Conservation (phyloP, 2,797 vertebrate species). For the Enoplosus armatus region DNA sequence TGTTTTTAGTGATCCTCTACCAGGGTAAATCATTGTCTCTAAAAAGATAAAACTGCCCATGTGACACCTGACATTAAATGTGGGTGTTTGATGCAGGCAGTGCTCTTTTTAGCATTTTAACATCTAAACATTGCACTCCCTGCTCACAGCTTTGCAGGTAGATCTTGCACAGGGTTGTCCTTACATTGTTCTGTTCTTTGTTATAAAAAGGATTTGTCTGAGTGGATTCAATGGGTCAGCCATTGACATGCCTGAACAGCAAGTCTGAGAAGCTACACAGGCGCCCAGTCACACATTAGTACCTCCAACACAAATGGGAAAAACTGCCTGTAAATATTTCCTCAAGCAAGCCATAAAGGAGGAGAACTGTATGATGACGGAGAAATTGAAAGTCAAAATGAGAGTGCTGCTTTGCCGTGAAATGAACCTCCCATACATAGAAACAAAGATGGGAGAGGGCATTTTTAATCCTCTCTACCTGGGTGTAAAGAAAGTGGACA, state of each 20-base stretch:
- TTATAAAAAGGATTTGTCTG: constrained; percentile 11
- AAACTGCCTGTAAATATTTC: no score
- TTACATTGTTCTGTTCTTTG: constrained; percentile 10
- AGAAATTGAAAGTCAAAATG: no score
- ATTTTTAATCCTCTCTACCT: no score
- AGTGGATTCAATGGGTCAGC: background rate
- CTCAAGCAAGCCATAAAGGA: no score
- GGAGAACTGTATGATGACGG: no score
- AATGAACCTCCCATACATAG: no score
- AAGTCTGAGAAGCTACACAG: no score
- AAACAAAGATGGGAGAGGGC: no score
- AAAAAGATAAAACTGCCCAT: background rate
- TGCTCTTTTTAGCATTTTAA: background rate
- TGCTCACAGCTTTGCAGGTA: background rate
- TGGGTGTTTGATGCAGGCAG: background rate
- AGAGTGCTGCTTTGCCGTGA: no score
- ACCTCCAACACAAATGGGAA: no score
- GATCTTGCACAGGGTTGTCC: background rate
- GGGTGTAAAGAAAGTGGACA: no score
- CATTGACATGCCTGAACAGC: background rate
- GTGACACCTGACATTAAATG: background rate
- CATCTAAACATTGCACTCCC: background rate
- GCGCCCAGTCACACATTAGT: no score
- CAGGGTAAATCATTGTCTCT: background rate
- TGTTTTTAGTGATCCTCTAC: background rate